These are phyloP conservation scores for Rhinichthys klamathensis DNA, from an alignment of 2,113 vertebrate species.

Conservation along the genomic window DNA sequence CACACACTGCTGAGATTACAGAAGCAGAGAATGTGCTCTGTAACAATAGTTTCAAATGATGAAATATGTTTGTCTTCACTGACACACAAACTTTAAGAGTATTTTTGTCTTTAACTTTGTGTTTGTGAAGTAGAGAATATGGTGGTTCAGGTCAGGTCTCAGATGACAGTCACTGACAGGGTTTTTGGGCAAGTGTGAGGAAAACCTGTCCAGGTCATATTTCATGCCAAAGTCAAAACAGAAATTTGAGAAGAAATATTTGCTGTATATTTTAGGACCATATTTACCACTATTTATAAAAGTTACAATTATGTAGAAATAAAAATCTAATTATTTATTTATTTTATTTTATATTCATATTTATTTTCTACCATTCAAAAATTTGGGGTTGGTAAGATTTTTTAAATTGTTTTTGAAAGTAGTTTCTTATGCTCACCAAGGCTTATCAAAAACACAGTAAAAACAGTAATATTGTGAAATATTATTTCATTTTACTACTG, in stretches of 20 bases:
- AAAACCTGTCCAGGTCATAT: neutral
- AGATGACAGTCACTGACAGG: neutral
- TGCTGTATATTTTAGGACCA: neutral
- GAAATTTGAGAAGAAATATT: neutral
- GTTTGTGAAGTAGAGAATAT: neutral
- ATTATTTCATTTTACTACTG: too few relatives aligned
- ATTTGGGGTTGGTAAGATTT: neutral
- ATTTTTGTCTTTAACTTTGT: neutral
- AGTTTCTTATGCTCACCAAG: too few relatives aligned
- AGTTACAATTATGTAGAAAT: too few relatives aligned
- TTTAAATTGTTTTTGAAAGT: neutral
- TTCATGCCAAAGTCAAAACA: neutral
- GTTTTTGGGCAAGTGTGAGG: neutral
- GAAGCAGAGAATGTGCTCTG: slow-evolving; percentile 4
- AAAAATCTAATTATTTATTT: too few relatives aligned
- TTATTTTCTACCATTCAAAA: neutral
- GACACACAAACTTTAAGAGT: neutral
- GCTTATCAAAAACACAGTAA: too few relatives aligned
- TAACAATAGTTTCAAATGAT: slow-evolving; percentile 1
- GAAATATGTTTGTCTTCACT: slow-evolving; percentile 21
- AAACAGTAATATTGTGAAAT: too few relatives aligned
- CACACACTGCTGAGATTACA: neutral
- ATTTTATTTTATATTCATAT: too few relatives aligned
- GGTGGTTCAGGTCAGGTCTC: neutral
- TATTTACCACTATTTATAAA: too few relatives aligned